phyloP scores from a whole-genome alignment of 1,140 invertebrate species.

The Leptoteleia sp. region DNA sequence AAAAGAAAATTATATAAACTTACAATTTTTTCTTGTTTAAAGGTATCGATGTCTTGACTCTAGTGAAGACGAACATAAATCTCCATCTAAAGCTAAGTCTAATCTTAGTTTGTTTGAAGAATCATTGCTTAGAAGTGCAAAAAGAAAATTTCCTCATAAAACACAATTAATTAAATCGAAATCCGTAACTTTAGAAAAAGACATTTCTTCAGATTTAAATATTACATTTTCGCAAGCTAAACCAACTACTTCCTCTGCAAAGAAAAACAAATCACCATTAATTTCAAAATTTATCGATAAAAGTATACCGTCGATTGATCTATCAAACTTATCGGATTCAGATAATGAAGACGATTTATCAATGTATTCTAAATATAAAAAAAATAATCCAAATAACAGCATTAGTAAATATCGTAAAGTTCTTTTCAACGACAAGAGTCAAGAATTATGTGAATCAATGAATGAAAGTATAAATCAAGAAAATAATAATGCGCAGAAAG shows the following conservation, averaged over 20 bases:
- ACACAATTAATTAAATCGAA: too few relatives aligned
- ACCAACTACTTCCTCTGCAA: too few relatives aligned
- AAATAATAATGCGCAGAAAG: slow-evolving; percentile 1
- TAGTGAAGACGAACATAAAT: background rate
- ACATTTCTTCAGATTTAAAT: too few relatives aligned
- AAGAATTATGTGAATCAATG: background rate
- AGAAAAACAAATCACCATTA: too few relatives aligned
- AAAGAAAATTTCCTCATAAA: too few relatives aligned
- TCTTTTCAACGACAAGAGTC: slow-evolving; percentile 19
- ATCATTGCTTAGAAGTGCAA: slow-evolving; percentile 29
- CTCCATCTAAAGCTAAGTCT: slow-evolving; percentile 6
- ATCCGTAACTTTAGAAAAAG: too few relatives aligned
- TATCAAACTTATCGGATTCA: slow-evolving; percentile 8
- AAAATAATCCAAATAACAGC: slow-evolving; percentile 70
- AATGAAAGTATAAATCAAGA: background rate
- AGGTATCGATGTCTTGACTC: background rate
- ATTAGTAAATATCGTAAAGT: slow-evolving; percentile 63
- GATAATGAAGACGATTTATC: slow-evolving; percentile 65
- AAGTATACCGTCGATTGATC: slow-evolving; percentile 8
- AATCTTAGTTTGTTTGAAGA: slow-evolving; percentile 67
- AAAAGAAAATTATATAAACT: too few relatives aligned
- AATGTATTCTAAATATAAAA: slow-evolving; percentile 75
- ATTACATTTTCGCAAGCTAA: too few relatives aligned
- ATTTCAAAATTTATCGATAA: too few relatives aligned
- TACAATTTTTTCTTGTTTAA: too few relatives aligned